Evolutionary conservation across 2,113 vertebrate genomes (phyloP).

Genomic region (Bubo blakistoni): DNA sequence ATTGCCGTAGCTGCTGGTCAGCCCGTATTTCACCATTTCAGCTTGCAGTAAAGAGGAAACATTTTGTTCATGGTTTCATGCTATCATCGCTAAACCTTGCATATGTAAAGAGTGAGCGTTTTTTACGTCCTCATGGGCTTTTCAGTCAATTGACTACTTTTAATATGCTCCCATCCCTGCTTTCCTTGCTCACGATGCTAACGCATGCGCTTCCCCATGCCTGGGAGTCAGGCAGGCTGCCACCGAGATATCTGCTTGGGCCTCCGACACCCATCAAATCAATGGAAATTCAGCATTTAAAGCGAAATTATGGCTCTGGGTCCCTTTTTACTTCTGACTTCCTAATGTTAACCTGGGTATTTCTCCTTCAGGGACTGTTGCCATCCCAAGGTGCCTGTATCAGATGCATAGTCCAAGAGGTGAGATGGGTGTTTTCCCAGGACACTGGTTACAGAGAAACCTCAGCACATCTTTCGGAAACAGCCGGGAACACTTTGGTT

Average conservation of each 20-base stretch:
- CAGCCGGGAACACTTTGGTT: not conserved
- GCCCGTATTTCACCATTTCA: not conserved
- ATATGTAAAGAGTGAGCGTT: not conserved
- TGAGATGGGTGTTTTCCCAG: rapidly evolving
- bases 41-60: slow-evolving; percentile 9
- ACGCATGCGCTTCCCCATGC: rapidly evolving
- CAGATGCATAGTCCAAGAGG: not conserved
- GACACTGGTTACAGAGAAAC: not conserved
- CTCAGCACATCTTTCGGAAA: rapidly evolving
- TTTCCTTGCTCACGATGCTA: not conserved
- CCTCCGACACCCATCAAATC: not conserved
- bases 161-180: not conserved
- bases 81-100: not conserved
- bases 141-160: not conserved
- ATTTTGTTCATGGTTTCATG: not conserved
- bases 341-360: not conserved
- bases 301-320: not conserved
- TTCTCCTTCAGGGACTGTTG: not conserved
- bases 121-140: not conserved
- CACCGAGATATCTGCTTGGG: not conserved
- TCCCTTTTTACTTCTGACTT: not conserved
- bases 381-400: not conserved
- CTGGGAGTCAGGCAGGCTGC: rapidly evolving
- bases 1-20: not conserved
- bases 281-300: not conserved